A percentile compares a stretch with the other conserved stretches of the same genome.
Evolutionary conservation across 2,888 invertebrate genomes (phyloP).

Genomic region (Fissipunctia ypsillon): DNA sequence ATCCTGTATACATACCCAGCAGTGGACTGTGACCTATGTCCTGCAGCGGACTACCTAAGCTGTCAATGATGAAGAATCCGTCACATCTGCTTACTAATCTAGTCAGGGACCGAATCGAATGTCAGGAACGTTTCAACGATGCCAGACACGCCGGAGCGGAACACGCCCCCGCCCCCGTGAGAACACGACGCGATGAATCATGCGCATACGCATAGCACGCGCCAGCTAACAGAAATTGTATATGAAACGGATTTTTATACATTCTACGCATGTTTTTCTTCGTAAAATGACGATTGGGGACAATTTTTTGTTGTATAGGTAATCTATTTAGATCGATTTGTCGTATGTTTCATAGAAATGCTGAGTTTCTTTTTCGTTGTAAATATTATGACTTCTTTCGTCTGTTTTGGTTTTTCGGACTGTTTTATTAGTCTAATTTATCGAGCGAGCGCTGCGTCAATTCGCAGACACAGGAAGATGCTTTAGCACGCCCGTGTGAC

Average conservation of each 20-base stretch:
- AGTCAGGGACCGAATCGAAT: slow-evolving; percentile 39
- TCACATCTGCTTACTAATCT: slow-evolving; percentile 43
- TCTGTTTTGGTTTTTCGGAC: neutral
- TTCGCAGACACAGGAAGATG: slow-evolving; percentile 10
- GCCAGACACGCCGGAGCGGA: slow-evolving; percentile 47
- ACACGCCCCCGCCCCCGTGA: slow-evolving; percentile 50
- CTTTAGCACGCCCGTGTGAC: neutral
- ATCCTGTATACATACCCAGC: too few species aligned
- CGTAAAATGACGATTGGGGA: slow-evolving; percentile 31
- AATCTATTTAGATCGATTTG: slow-evolving; percentile 12
- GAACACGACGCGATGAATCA: slow-evolving; percentile 54
- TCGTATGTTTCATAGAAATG: slow-evolving; percentile 26
- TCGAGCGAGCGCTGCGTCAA: neutral
- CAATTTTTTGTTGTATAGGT: slow-evolving; percentile 15
- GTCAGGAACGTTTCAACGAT: slow-evolving; percentile 37
- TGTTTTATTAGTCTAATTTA: slow-evolving; percentile 18
- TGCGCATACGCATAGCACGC: slow-evolving; percentile 56
- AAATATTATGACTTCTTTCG: slow-evolving; percentile 4
- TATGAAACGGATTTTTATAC: slow-evolving; percentile 20
- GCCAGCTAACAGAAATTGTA: slow-evolving; percentile 48
- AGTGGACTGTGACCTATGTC: too few species aligned
- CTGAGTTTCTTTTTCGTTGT: slow-evolving; percentile 27
- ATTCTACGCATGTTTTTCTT: slow-evolving; percentile 48
- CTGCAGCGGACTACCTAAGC: neutral
- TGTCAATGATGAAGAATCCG: neutral